Base-by-base conservation (phyloP, 1,140 invertebrate genomes). In the Camponotus vicinus region DNA sequence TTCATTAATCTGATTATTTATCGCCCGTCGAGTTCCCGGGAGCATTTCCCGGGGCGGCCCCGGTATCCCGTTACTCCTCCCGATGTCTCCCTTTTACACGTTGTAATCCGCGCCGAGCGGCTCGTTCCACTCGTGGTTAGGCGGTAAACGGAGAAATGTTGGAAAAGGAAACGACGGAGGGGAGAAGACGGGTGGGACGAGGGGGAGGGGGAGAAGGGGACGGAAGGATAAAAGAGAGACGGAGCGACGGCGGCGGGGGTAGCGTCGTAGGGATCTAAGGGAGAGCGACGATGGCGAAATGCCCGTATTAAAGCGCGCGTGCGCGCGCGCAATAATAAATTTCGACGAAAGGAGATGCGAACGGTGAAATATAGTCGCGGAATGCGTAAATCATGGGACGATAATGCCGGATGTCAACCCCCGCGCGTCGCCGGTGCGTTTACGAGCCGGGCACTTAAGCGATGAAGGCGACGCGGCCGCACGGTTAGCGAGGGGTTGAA, bases 1-100 rank as follows among this genome's bases (percentile, higher is more conserved):
- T 94, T 94, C 93, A 94, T 94, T 95, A 95, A 95, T 94, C 93
- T 93, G 94, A 94, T 95, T 95, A 95, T 95, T 95, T 95, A 95
- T 95, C 92, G 90, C 90, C 88, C 90, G 92, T 90, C 87, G 93
- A 92, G 92, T 88, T 82, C 86, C 86, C 86, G 85, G 86, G 78
- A 87, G 85, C 85, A 79, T 57, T 84, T 87, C 52, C 69, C 75
- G 45, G 42, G 32, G 59, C 76, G 27, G 67, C 55, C 40, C 11
- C 55, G 11, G 37, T 42, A 37, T 37, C 34, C 21, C 45, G 61
- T n/a, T 11, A 15, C 13, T 21, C 15, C 27, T 21, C 57, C 63
- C 21, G n/a, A 64, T 42, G 66, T 49, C 75, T 67, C 86, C 89
- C 89, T 91, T 89, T 92, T 91, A 92, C 91, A 92, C 87, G 85